Evolutionary conservation across 1,140 invertebrate species (phyloP).

Genomic region (Papilio glaucus): DNA sequence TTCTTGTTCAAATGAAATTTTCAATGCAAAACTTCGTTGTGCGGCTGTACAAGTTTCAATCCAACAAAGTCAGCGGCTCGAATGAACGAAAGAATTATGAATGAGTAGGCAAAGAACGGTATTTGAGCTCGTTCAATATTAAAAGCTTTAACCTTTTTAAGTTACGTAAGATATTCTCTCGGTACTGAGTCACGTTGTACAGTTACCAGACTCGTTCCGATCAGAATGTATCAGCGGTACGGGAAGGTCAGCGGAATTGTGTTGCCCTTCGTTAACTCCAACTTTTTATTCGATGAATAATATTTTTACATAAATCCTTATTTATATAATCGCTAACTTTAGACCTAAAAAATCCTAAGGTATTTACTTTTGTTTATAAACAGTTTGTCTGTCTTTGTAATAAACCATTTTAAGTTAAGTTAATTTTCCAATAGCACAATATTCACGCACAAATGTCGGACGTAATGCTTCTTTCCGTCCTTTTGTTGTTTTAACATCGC

Average conservation of each 20-base stretch:
- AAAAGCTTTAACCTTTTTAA: conserved; percentile 36
- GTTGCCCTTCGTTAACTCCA: not conserved
- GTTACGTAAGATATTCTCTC: conserved; percentile 35
- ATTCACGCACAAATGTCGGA: too few relatives aligned
- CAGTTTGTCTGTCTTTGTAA: too few relatives aligned
- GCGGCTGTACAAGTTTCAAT: conserved; percentile 35
- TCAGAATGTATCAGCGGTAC: conserved; percentile 12
- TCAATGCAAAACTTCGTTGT: conserved; percentile 34
- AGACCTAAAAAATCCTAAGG: too few relatives aligned
- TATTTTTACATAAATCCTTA: not conserved
- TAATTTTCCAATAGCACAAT: too few relatives aligned
- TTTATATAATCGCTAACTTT: not conserved
- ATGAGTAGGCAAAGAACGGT: conserved; percentile 37
- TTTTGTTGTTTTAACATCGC: too few relatives aligned
- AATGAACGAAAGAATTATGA: conserved; percentile 36
- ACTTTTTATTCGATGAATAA: not conserved
- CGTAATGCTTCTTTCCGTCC: too few relatives aligned
- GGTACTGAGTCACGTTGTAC: conserved; percentile 32
- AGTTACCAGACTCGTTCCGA: conserved; percentile 7
- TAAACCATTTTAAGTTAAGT: too few relatives aligned
- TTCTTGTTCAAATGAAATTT: conserved; percentile 34
- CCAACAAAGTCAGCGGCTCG: conserved; percentile 35
- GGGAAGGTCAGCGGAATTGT: not conserved
- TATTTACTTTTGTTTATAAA: too few relatives aligned
- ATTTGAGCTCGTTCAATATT: conserved; percentile 35